Conservation (phyloP, 2,888 invertebrate genomes). For the Caenorhabditis sulstoni region DNA sequence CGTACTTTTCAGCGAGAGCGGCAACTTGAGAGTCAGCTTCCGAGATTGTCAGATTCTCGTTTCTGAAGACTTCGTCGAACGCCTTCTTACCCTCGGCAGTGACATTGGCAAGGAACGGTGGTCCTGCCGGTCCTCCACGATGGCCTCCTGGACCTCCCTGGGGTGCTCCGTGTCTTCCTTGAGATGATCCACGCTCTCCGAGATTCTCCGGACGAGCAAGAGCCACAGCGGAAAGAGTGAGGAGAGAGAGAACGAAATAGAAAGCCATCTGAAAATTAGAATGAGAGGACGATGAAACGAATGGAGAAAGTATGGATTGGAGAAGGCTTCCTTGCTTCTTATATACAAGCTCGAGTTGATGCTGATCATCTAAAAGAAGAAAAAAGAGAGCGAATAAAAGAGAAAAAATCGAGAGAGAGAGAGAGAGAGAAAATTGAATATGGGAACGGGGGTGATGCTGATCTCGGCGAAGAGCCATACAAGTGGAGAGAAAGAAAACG, state of each 20-base stretch:
- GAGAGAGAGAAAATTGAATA: constrained; percentile 6
- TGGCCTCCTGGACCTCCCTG: constrained; percentile 13
- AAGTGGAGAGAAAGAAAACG: not conserved
- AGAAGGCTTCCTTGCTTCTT: not conserved
- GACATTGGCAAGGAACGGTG: constrained; percentile 41
- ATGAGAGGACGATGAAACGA: not conserved
- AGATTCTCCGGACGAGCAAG: constrained; percentile 13
- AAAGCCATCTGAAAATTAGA: constrained; percentile 10
- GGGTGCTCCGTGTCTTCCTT: constrained; percentile 12
- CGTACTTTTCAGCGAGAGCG: constrained; percentile 56
- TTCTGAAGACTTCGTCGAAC: constrained; percentile 38
- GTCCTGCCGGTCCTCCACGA: constrained; percentile 17
- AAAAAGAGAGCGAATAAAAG: not conserved
- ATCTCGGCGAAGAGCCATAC: too few species aligned
- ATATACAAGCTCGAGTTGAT: not conserved
- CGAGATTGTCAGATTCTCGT: constrained; percentile 48
- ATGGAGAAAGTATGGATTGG: too few species aligned
- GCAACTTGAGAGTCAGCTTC: constrained; percentile 44
- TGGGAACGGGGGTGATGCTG: constrained; percentile 12
- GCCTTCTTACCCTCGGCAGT: constrained; percentile 24
- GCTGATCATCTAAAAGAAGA: not conserved
- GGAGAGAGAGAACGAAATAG: not conserved
- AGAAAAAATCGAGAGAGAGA: too few species aligned
- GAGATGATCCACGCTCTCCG: constrained; percentile 17
- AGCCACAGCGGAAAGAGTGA: not conserved